Base-by-base conservation (phyloP, 2,888 invertebrate genomes). In the Campoplex nolae region DNA sequence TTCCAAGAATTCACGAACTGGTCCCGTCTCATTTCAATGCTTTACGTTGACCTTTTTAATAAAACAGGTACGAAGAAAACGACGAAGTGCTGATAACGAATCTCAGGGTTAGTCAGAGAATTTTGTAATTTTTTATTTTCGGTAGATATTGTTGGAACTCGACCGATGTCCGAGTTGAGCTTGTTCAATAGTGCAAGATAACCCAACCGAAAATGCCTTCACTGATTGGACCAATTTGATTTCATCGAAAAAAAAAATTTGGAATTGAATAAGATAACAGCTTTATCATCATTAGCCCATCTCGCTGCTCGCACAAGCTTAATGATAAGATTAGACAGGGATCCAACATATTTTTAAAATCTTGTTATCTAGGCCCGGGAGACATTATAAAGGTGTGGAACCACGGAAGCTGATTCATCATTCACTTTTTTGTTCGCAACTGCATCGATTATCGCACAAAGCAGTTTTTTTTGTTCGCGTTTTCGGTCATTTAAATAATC, bases 311-410 rank as follows among this genome's bases (percentile, higher is more conserved):
- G 42, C 23, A 51, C 42, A n/a, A 74, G 18, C 51, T 48, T 16
- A 28, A 67, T 68, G 90, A 91, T 91, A 90, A 90, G 91, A 91
- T 91, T 89, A 89, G 56, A 51, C 70, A 23, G 51, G 58, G 28
- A 76, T 56, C 28, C 71, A n/a, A 76, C 75, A 71, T 54, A 78
- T 85, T 54, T 68, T 23, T 45, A 32, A 70, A 58, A 75, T 77
- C 76, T 84, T 75, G 88, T 88, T 88, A 89, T 74, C 81, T 48
- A 35, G 58, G 70, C 32, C 32, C 54, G n/a, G 28, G 67, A 51
- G 74, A 58, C 86, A 83, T 91, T 90, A 91, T 91, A 90, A 87
- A 83, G 86, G 76, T 75, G 79, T 62, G 51, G 58, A 83, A 70
- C 16, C 35, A 48, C 32, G 35, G 35, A 77, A 35, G 51, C 11